Base-by-base conservation (phyloP, 2,797 vertebrate genomes). In the Nannoperca obscura region DNA sequence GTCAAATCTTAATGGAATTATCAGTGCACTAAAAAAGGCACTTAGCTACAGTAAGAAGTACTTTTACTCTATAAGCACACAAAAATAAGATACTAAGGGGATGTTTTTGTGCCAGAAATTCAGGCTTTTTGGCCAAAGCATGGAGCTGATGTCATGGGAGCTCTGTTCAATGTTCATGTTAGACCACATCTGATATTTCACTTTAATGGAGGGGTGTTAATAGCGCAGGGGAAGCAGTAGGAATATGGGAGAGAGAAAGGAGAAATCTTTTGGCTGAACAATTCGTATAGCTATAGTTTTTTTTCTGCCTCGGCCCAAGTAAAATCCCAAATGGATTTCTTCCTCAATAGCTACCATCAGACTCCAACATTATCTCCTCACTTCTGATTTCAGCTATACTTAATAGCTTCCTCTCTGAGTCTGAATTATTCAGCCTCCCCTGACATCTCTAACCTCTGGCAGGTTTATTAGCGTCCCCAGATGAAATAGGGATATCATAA, bases 121-220 rank as follows among this genome's bases (percentile, higher is more conserved):
- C 64, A 50, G 69, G 15, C 4, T 80, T 82, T 84, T 83, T 87
- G 87, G 87, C 89, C 83, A 74, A 89, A 91, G 83, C 47, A 40
- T 3, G 27, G 73, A 47, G 75, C 76, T 92, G 89, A 93, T 90
- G 89, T 94, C 87, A 92, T 90, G 91, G 86, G 92, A 92, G 88
- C 82, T 65, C 74, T 19, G 58, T 69, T 68, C 24, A 81, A 76
- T 71, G 80, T 74, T 87, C 86, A 69, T 76, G 75, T 83, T 77
- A 13, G 68, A n/a, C 71, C 70, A 74, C 85, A 87, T 90, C 90
- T 90, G 88, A 93, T 87, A 89, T 90, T 89, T 89, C 88, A 90
- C 78, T 92, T 86, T 86, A 91, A 91, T 88, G 64, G 88, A 65
- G 68, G 71, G 72, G 76, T 86, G 85, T 89, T 91, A 86, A 89